A percentile compares a stretch with the other conserved stretches of the same genome.
Evolutionary conservation across 2,888 invertebrate genomes (phyloP).

Genomic region (Platycnemis pennipes): DNA sequence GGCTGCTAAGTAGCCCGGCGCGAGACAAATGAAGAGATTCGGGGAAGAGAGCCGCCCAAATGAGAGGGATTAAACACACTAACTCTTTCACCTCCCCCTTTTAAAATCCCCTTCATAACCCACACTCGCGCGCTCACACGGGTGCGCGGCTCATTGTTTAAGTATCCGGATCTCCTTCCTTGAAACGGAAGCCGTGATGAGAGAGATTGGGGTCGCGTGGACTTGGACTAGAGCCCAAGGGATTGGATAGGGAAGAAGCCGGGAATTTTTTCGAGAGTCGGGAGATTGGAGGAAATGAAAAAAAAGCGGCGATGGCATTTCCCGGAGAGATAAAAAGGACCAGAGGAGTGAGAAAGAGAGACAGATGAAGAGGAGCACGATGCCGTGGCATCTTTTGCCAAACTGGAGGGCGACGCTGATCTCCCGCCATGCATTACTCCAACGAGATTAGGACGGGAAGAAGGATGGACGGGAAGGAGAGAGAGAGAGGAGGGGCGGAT

Average conservation of each 20-base stretch:
- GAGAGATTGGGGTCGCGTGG: background rate
- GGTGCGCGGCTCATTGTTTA: background rate
- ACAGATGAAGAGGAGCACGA: background rate
- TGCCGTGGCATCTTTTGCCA: slow-evolving; percentile 31
- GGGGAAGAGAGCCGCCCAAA: background rate
- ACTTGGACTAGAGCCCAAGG: background rate
- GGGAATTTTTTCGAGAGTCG: background rate
- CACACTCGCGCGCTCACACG: background rate
- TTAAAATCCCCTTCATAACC: background rate
- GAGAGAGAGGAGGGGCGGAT: background rate
- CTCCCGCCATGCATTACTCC: slow-evolving; percentile 35
- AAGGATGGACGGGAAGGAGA: background rate
- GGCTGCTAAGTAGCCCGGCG: slow-evolving; percentile 21
- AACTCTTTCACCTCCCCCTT: background rate
- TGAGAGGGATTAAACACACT: background rate
- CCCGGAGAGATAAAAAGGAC: background rate
- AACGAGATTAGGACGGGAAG: background rate
- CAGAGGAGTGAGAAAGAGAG: background rate
- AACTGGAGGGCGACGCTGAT: slow-evolving; percentile 9
- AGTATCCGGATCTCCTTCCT: background rate
- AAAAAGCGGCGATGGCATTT: background rate
- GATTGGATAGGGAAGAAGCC: background rate
- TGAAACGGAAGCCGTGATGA: background rate
- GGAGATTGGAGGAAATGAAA: background rate
- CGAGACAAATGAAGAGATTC: background rate